Percentiles rank a stretch among this genome's conserved stretches.
phyloP scores from a whole-genome alignment of 2,888 invertebrate genomes.

The Andrena chrysosceles region DNA sequence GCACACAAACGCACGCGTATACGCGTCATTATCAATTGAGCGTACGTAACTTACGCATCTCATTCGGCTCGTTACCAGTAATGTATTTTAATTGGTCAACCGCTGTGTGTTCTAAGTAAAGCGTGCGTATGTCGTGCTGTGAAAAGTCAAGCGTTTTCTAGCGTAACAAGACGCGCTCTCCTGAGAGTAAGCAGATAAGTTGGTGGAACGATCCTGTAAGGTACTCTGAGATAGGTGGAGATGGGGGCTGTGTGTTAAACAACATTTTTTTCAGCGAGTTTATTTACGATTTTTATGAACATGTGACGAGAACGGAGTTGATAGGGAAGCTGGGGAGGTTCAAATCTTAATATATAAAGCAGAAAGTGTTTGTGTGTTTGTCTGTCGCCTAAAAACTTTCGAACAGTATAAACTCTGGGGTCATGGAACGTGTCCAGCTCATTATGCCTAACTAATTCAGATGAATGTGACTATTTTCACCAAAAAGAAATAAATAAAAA shows the following conservation, averaged over 20 bases:
- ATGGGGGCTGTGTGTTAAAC: no score
- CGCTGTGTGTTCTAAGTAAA: slow-evolving; percentile 60
- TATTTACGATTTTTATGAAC: no score
- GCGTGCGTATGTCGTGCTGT: slow-evolving; percentile 11
- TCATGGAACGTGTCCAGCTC: no score
- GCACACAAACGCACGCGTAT: slow-evolving; percentile 38
- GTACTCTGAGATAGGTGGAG: no score
- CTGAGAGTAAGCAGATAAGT: not conserved
- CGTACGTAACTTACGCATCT: slow-evolving; percentile 77
- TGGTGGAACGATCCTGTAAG: not conserved
- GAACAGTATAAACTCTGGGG: no score
- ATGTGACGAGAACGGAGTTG: not conserved
- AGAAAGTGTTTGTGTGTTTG: no score
- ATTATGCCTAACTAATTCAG: no score
- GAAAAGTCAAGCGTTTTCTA: not conserved
- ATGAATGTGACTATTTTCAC: no score
- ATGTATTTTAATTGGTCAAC: slow-evolving; percentile 83
- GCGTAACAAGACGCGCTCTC: not conserved
- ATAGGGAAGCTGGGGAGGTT: not conserved
- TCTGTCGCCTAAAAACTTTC: no score
- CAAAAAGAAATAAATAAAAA: no score
- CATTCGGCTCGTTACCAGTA: slow-evolving; percentile 83
- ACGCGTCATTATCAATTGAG: slow-evolving; percentile 75
- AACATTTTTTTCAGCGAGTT: no score
- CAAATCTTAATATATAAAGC: no score